Conservation (phyloP, 1,140 invertebrate genomes). For the Bemisia tabaci region DNA sequence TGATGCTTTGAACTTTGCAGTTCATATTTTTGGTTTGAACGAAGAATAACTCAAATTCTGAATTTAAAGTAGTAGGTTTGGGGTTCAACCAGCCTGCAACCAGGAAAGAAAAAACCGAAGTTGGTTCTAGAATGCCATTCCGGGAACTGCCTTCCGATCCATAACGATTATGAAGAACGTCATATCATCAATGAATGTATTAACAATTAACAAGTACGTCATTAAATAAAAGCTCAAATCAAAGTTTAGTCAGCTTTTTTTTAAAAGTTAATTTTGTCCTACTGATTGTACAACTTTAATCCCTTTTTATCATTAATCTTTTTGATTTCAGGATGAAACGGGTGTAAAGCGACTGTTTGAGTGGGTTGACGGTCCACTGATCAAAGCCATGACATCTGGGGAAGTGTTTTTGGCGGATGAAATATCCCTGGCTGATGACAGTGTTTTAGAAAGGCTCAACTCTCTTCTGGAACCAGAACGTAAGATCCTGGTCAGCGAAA, state of each 20-base stretch:
- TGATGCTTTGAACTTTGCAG: no score
- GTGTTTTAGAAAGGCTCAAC: constrained; percentile 94
- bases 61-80: no score
- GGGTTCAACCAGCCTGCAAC: no score
- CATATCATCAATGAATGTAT: no score
- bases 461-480: constrained; percentile 85
- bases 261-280: constrained; percentile 5
- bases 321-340: constrained; percentile 22
- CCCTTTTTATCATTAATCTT: constrained; percentile 9
- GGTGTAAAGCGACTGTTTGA: constrained; percentile 63
- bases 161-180: no score
- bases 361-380: constrained; percentile 94
- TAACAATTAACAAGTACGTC: no score
- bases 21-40: no score
- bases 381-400: constrained; percentile 79
- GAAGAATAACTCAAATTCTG: no score
- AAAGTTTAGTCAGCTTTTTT: neutral
- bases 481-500: constrained; percentile 80
- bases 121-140: no score
- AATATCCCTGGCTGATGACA: constrained; percentile 98
- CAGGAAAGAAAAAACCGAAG: no score
- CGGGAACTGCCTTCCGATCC: no score
- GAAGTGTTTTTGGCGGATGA: constrained; percentile 91
- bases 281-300: neutral
- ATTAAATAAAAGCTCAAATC: neutral